Evolutionary conservation across 53 echinoderm and acorn worm species (phyloP).

Genomic region (Mesocentrotus franciscanus): DNA sequence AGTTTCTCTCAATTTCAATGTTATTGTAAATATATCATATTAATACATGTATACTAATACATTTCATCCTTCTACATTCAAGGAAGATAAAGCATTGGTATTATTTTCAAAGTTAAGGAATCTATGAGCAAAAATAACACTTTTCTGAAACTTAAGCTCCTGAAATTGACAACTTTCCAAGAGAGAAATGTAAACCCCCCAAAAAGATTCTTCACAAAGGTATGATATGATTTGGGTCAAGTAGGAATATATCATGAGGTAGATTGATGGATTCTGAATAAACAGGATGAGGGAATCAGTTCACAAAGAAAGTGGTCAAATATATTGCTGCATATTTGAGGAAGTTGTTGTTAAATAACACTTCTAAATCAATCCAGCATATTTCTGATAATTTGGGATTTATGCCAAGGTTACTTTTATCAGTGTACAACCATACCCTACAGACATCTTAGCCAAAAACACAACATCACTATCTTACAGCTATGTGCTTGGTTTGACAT

Average conservation of each 20-base stretch:
- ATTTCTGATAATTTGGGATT: neutral
- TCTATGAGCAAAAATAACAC: neutral
- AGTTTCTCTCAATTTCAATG: neutral
- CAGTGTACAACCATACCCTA: neutral
- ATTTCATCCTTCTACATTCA: neutral
- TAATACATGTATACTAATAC: neutral
- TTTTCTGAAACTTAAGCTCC: neutral
- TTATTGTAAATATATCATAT: neutral
- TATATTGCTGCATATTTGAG: neutral
- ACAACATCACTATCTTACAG: neutral
- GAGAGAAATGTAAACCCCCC: neutral
- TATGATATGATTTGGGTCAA: neutral
- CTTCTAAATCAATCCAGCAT: neutral
- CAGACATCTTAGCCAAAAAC: neutral
- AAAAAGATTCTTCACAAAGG: neutral
- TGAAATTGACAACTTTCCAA: neutral
- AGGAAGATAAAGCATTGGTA: neutral
- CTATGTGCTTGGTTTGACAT: neutral
- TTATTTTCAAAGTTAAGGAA: neutral
- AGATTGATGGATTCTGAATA: neutral
- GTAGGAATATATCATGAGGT: neutral
- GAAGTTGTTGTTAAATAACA: neutral
- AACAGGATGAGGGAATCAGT: neutral
- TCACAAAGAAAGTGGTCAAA: neutral
- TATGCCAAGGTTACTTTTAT: slow-evolving; percentile 10